These are phyloP conservation scores for Antechinus flavipes DNA, from an alignment of 2,113 vertebrate genomes.

Conservation along the genomic window DNA sequence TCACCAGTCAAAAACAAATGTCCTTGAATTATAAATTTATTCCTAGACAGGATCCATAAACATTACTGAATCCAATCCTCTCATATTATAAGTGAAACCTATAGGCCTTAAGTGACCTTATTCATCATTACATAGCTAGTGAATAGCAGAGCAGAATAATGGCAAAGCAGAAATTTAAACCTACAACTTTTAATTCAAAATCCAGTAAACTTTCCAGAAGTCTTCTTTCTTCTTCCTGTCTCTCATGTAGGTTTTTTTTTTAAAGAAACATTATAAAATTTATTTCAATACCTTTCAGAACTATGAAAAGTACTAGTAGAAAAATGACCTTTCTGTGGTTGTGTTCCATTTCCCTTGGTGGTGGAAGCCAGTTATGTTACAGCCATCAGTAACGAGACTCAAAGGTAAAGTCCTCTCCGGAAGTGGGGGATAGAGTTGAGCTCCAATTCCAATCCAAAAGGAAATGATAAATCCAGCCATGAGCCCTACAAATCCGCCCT, in stretches of 20 bases:
- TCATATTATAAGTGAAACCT: not conserved
- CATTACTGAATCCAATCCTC: not conserved
- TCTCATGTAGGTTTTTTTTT: not conserved
- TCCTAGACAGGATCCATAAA: not conserved
- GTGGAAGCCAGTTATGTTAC: constrained; percentile 80
- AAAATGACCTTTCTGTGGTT: constrained; percentile 83
- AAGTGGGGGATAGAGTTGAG: constrained; percentile 91
- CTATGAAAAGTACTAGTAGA: constrained; percentile 71
- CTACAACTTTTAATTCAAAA: not conserved
- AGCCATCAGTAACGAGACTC: constrained; percentile 82
- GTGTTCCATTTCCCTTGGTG: constrained; percentile 61
- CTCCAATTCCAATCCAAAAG: constrained; percentile 96
- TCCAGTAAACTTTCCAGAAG: not conserved
- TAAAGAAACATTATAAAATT: not conserved
- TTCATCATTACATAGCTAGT: not conserved
- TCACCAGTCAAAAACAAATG: not conserved
- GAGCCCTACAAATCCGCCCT: constrained; percentile 93
- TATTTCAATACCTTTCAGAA: constrained; percentile 78
- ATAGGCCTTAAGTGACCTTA: not conserved
- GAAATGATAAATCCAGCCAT: constrained; percentile 89
- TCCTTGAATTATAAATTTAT: not conserved
- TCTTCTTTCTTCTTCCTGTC: not conserved
- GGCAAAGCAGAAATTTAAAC: not conserved
- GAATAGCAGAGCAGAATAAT: not conserved
- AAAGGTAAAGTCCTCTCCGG: constrained; percentile 88